phyloP scores from a whole-genome alignment of 2,797 vertebrate species.

The Lacerta viridis region DNA sequence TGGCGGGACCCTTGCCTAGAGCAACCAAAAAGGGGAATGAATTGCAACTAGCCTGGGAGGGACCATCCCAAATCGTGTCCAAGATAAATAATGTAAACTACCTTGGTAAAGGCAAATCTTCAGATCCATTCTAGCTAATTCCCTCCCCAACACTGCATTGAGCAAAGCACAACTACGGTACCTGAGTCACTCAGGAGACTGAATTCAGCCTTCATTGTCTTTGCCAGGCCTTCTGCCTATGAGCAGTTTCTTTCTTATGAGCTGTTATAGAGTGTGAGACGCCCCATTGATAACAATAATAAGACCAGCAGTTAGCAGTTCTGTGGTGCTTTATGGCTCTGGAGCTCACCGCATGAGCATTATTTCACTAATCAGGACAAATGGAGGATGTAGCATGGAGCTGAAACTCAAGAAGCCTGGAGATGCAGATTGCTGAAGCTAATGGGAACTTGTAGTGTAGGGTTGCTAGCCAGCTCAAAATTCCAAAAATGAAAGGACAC shows the following conservation, averaged over 20 bases:
- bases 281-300: not conserved
- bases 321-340: not conserved
- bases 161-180: not conserved
- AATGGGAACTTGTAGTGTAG: not conserved
- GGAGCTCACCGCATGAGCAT: not conserved
- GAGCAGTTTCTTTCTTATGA: not conserved
- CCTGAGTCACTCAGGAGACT: not conserved
- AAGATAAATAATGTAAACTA: too few relatives aligned
- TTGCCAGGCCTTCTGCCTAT: not conserved
- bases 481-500: not conserved
- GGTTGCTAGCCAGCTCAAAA: not conserved
- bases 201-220: not conserved
- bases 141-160: not conserved
- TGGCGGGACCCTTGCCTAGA: too few relatives aligned
- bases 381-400: not conserved
- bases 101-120: not conserved
- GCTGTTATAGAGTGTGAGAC: not conserved
- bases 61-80: too few relatives aligned
- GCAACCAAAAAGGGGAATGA: too few relatives aligned
- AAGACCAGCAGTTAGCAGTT: not conserved
- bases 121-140: not conserved
- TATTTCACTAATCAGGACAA: constrained; percentile 16
- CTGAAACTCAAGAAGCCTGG: not conserved
- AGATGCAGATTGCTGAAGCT: not conserved
- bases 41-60: too few relatives aligned